phyloP scores from a whole-genome alignment of 2,888 invertebrate genomes.

The Zygothrica quintamaculata region DNA sequence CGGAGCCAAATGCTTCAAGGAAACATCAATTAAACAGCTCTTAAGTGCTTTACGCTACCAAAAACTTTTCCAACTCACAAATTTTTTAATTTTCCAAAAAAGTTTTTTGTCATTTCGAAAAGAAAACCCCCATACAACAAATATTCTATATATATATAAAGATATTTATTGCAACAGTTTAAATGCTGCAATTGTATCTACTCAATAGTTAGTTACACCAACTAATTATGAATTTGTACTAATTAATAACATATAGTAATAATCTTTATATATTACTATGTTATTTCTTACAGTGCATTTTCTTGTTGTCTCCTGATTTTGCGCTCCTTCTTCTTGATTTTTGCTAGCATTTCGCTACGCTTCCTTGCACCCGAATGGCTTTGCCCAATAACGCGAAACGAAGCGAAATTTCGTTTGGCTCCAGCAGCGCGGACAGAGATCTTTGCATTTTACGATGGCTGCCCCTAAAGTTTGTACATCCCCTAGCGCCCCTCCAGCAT shows the following conservation, averaged over 20 bases:
- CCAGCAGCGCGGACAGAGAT: constrained; percentile 72
- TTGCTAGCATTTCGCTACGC: constrained; percentile 51
- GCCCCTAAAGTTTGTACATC: background rate
- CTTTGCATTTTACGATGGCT: constrained; percentile 70
- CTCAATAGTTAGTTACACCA: no score
- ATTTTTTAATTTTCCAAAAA: constrained; percentile 38
- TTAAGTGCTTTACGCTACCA: constrained; percentile 44
- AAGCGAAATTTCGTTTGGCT: constrained; percentile 67
- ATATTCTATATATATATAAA: no score
- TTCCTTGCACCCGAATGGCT: constrained; percentile 66
- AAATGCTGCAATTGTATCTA: no score
- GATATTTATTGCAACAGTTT: no score
- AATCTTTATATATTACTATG: no score
- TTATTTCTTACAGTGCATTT: constrained; percentile 56
- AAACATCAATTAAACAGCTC: constrained; percentile 54
- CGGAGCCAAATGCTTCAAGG: constrained; percentile 41
- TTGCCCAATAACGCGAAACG: constrained; percentile 72
- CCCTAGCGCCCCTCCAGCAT: background rate
- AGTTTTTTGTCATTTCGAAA: constrained; percentile 27
- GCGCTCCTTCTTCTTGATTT: constrained; percentile 1
- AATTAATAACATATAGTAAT: background rate
- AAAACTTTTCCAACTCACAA: constrained; percentile 16
- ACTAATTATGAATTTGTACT: no score
- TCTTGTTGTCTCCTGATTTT: constrained; percentile 25
- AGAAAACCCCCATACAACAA: no score